Conservation (phyloP, 2,888 invertebrate species). For the Melangyna quadrimaculata region DNA sequence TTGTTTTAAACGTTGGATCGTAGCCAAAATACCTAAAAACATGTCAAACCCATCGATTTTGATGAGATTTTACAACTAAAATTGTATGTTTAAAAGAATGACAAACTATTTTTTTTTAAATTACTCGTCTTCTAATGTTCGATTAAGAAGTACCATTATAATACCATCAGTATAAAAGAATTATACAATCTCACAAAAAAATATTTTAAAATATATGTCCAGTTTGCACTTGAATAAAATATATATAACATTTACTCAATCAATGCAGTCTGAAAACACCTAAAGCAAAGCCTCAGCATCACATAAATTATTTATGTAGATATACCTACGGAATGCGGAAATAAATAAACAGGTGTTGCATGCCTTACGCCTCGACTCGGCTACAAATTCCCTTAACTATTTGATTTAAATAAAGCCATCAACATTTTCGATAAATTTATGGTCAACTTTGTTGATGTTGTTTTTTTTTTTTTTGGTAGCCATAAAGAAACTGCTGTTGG, state of each 20-base stretch:
- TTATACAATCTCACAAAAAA: too few relatives aligned
- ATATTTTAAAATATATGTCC: too few relatives aligned
- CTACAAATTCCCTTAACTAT: background rate
- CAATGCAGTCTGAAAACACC: background rate
- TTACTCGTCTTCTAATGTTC: too few relatives aligned
- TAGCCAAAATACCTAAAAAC: too few relatives aligned
- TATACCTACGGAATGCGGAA: background rate
- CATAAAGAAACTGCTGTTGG: background rate
- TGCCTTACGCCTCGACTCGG: background rate
- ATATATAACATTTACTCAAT: background rate
- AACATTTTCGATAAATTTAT: background rate
- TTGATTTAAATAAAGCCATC: background rate
- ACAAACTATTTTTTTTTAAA: too few relatives aligned
- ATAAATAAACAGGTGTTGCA: slow-evolving; percentile 5
- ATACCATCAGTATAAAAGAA: too few relatives aligned
- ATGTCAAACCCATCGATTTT: too few relatives aligned
- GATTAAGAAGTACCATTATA: too few relatives aligned
- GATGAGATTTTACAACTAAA: too few relatives aligned
- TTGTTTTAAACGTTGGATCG: too few relatives aligned
- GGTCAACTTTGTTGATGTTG: slow-evolving; percentile 16
- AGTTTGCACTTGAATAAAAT: background rate
- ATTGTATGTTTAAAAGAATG: too few relatives aligned
- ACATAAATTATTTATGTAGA: background rate
- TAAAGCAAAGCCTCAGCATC: too few relatives aligned
- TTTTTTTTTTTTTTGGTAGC: background rate